Conservation (phyloP, 2,888 invertebrate species). For the Thera britannica region DNA sequence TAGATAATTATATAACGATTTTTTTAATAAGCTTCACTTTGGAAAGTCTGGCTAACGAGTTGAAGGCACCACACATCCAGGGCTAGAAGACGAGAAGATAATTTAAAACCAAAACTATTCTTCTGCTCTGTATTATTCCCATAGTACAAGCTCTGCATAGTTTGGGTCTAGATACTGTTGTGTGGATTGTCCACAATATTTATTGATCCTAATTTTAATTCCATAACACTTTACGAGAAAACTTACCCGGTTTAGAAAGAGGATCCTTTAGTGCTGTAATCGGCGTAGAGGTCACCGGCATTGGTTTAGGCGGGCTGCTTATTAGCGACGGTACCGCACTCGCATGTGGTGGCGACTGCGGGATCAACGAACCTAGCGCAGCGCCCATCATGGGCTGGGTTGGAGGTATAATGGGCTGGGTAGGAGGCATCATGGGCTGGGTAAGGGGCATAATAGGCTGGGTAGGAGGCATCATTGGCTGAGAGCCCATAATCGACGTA, state of each 20-base stretch:
- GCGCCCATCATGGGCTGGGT: conserved; percentile 36
- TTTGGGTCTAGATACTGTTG: no score
- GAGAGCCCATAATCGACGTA: conserved; percentile 29
- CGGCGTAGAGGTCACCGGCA: conserved; percentile 74
- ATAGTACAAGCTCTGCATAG: no score
- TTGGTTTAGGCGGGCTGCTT: conserved; percentile 64
- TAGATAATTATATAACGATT: not conserved
- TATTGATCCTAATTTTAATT: no score
- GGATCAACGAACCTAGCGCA: conserved; percentile 40
- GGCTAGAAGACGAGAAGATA: no score
- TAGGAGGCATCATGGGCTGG: conserved; percentile 32
- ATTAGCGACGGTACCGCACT: conserved; percentile 59
- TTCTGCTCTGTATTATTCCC: no score
- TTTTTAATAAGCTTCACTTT: no score
- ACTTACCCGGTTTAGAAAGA: conserved; percentile 73
- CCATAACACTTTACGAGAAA: not conserved
- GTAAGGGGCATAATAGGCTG: conserved; percentile 33
- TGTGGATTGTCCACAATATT: no score
- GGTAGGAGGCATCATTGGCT: conserved; percentile 22
- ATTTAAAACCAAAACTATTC: no score
- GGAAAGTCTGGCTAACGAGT: no score
- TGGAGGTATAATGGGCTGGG: conserved; percentile 40
- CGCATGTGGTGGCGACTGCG: conserved; percentile 52
- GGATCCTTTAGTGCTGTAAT: conserved; percentile 68
- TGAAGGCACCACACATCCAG: no score